Conservation (phyloP, 2,797 vertebrate genomes). For the Melanotaenia pygmaea region DNA sequence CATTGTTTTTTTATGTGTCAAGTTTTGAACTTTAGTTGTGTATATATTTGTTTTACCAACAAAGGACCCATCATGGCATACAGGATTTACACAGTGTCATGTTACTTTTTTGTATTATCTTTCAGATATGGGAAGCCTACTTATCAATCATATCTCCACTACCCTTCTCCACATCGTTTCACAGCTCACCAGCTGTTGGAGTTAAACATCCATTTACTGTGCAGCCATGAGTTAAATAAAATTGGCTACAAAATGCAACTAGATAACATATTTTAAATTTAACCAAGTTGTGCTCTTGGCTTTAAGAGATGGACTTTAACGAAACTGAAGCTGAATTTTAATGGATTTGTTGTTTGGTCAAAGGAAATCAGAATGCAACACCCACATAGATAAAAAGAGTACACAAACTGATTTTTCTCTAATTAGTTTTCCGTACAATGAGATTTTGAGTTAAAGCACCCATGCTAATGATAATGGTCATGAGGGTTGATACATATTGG, state of each 20-base stretch:
- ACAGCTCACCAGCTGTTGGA: background rate
- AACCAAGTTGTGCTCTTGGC: background rate
- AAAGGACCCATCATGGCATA: no score
- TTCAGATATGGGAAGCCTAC: background rate
- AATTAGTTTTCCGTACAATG: constrained; percentile 42
- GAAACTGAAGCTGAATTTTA: background rate
- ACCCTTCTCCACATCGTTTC: background rate
- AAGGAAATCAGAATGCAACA: constrained; percentile 13
- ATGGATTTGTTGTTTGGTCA: constrained; percentile 2
- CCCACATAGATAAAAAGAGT: constrained; percentile 15
- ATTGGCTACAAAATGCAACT: background rate
- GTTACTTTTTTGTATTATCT: background rate
- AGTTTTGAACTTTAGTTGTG: no score
- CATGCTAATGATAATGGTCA: constrained; percentile 23
- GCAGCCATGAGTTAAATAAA: background rate
- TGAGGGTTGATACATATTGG: constrained; percentile 47
- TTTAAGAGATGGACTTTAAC: background rate
- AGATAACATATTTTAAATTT: background rate
- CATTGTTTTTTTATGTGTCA: no score
- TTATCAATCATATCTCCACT: background rate
- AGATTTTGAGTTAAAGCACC: constrained; percentile 33
- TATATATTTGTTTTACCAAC: no score
- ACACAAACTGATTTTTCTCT: constrained; percentile 2
- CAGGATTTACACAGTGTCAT: no score
- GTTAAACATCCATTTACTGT: background rate